These are phyloP conservation scores for Troilus luridus DNA, from an alignment of 2,888 invertebrate genomes.

Conservation along the genomic window DNA sequence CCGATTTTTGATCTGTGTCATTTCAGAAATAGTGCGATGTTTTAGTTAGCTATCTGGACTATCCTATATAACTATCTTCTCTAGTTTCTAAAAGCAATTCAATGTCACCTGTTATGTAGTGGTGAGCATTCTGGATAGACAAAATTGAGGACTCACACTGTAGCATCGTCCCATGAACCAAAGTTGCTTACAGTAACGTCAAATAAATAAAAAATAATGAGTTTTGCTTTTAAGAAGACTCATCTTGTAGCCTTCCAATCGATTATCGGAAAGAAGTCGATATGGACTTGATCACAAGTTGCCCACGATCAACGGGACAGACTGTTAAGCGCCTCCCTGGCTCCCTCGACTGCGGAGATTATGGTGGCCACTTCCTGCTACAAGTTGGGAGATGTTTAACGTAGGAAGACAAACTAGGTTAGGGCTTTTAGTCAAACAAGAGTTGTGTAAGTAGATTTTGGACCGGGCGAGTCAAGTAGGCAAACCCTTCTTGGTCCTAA, in stretches of 20 bases:
- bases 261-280: not conserved
- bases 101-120: no score
- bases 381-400: conserved; percentile 33
- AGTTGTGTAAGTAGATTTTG: conserved; percentile 46
- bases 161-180: no score
- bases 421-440: conserved; percentile 40
- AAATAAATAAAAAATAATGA: no score
- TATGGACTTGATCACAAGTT: not conserved
- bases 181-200: no score
- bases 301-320: not conserved
- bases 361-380: conserved; percentile 5
- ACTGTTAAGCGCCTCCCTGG: conserved; percentile 3
- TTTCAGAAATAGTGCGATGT: no score
- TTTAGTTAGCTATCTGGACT: no score
- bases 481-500: conserved; percentile 23
- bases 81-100: no score
- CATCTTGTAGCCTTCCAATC: not conserved
- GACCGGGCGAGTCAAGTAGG: conserved; percentile 41
- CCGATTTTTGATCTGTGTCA: no score
- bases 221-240: no score
- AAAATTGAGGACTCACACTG: no score
- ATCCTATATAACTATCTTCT: no score
- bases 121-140: no score
- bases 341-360: not conserved
- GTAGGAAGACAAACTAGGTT: conserved; percentile 31